Percentiles rank a stretch among this genome's conserved stretches.
Evolutionary conservation across 1,140 invertebrate species (phyloP).

Genomic region (Cydia amplana): DNA sequence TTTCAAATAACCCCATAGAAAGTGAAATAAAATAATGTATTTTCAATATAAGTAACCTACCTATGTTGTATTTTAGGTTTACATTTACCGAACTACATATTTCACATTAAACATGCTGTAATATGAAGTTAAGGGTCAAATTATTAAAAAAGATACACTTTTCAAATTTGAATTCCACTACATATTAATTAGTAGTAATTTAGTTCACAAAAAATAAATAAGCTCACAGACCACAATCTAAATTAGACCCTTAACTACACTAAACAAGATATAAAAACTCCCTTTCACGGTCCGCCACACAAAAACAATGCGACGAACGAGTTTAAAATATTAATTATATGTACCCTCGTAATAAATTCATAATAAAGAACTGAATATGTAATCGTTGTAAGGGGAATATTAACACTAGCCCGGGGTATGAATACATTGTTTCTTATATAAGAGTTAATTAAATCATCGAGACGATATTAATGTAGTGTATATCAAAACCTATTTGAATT

Average conservation of each 20-base stretch:
- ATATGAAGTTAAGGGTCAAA: no score
- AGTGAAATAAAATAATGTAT: no score
- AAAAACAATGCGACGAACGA: slow-evolving; percentile 57
- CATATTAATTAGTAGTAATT: no score
- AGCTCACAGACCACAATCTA: neutral
- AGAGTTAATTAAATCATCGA: neutral
- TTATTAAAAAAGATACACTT: no score
- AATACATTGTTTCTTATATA: slow-evolving; percentile 36
- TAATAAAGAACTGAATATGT: slow-evolving; percentile 70
- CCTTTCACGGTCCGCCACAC: slow-evolving; percentile 14
- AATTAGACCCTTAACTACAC: neutral
- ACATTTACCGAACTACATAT: no score
- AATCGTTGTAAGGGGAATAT: slow-evolving; percentile 57
- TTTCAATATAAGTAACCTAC: no score
- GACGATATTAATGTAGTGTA: neutral
- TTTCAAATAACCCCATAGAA: no score
- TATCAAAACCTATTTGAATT: no score
- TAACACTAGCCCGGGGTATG: slow-evolving; percentile 35
- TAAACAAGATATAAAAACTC: neutral
- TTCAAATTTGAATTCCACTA: no score
- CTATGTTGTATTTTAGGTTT: no score
- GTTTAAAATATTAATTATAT: slow-evolving; percentile 58
- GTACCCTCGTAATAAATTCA: slow-evolving; percentile 61
- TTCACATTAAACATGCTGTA: no score
- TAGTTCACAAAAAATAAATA: no score